Base-by-base conservation (phyloP, 2,888 invertebrate genomes). In the Agrotis exclamationis region DNA sequence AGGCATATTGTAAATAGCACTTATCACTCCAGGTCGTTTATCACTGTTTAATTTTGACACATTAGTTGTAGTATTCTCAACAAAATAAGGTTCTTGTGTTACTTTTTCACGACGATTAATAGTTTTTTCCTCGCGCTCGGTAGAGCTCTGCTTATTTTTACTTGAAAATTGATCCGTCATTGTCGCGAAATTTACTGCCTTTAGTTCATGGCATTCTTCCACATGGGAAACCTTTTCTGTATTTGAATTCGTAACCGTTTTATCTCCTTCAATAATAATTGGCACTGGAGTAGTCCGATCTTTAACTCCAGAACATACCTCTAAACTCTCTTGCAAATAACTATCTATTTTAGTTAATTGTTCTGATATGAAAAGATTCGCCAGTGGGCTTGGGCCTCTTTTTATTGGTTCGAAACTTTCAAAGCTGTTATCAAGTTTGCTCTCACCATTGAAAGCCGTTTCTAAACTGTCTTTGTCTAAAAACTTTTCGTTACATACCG, bases 1-100 rank as follows among this genome's bases (percentile, higher is more conserved):
- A 79, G 96, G 96, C 94, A 96, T 93, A 83, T 94, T 95, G 89
- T 92, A 94, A 86, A 96, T 91, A 88, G 90, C 90, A 81, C 89
- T 90, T 75, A 94, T 85, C 79, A 96, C 88, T 89, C 95, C 93
- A 67, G 83, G 86, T 57, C 85, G 89, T 85, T 89, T 91, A 74
- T 87, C 89, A 83, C 93, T 94, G 91, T 92, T 92, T 90, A 86
- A 58, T 86, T 90, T 91, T 56, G 86, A 85, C 80, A 82, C 88
- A 59, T 79, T 87, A 67, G 75, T 83, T 76, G 84, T 80, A 45
- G 44, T 73, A 68, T 75, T 78, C 72, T 88, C 84, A 59, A 70
- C 63, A 71, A 82, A 74, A 66, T 67, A 79, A 70, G 79, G 56
- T 71, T 79, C 75, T 64, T 65, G 73, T 72, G 80, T 83, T 57